phyloP scores from a whole-genome alignment of 2,888 invertebrate genomes.

The Vannuccia rotundouncinata region DNA sequence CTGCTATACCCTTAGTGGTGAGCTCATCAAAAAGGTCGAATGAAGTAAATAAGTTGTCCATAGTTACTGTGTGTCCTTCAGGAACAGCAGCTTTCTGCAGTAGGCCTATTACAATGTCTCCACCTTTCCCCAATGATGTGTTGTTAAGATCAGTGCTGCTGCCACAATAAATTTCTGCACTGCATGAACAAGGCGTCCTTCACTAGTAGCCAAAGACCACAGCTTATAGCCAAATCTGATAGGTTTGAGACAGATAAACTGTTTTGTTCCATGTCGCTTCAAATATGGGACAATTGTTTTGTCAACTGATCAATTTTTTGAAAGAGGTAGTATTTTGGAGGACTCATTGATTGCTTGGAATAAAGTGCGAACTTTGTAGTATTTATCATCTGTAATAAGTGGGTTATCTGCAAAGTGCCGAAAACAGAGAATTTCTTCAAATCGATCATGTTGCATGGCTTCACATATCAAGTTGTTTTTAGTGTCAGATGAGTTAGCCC shows the following conservation, averaged over 20 bases:
- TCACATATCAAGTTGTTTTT: not conserved
- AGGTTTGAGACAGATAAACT: conserved; percentile 43
- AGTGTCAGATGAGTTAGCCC: not conserved
- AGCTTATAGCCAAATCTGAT: conserved; percentile 44
- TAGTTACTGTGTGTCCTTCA: conserved; percentile 18
- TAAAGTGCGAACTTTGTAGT: conserved; percentile 1
- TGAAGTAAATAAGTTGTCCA: conserved; percentile 41
- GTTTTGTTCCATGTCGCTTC: conserved; percentile 43
- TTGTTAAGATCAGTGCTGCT: not conserved
- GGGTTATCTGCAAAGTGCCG: not conserved
- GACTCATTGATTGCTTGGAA: not conserved
- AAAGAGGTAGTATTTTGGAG: not conserved
- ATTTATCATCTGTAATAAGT: not conserved
- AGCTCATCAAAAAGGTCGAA: conserved; percentile 34
- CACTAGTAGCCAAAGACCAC: conserved; percentile 39
- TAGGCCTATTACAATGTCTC: not conserved
- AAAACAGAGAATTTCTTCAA: not conserved
- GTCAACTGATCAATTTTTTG: conserved; percentile 43
- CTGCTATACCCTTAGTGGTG: conserved; percentile 11
- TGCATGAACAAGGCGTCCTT: not conserved
- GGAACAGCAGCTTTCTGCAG: not conserved
- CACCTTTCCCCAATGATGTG: not conserved
- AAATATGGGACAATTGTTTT: conserved; percentile 53
- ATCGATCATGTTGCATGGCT: not conserved
- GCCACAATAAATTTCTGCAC: not conserved